phyloP scores from a whole-genome alignment of 2,113 vertebrate genomes.

The Benitochromis conjunctus region DNA sequence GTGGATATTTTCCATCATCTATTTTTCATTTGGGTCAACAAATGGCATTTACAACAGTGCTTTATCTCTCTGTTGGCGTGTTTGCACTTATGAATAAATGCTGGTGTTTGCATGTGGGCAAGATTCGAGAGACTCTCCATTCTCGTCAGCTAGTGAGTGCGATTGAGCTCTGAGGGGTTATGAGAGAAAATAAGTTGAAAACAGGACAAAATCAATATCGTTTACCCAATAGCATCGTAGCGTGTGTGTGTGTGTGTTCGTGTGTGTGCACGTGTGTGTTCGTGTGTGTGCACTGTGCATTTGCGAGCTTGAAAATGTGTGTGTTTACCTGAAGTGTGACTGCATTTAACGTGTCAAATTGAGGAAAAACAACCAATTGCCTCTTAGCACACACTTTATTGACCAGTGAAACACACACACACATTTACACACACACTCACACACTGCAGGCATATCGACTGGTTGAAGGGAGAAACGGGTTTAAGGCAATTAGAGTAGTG shows the following conservation, averaged over 20 bases:
- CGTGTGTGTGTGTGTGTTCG: not conserved
- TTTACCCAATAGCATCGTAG: slow-evolving; percentile 45
- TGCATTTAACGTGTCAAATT: slow-evolving; percentile 67
- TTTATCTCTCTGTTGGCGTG: not conserved
- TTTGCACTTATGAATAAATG: slow-evolving; percentile 39
- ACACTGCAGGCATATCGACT: slow-evolving; percentile 52
- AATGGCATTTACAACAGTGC: not conserved
- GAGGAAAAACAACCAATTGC: slow-evolving; percentile 71
- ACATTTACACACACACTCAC: slow-evolving; percentile 26
- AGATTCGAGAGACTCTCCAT: slow-evolving; percentile 50
- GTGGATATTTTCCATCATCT: slow-evolving; percentile 9
- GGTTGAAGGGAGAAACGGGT: slow-evolving; percentile 52
- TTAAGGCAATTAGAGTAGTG: slow-evolving; percentile 67
- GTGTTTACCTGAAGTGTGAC: slow-evolving; percentile 59
- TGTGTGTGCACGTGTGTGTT: not conserved
- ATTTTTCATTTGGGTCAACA: slow-evolving; percentile 16
- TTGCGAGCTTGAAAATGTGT: not conserved
- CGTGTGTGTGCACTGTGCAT: not conserved
- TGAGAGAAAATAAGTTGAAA: slow-evolving; percentile 59
- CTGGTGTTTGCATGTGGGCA: slow-evolving; percentile 30
- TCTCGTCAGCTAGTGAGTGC: slow-evolving; percentile 22
- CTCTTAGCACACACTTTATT: slow-evolving; percentile 66
- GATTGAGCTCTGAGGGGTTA: slow-evolving; percentile 51
- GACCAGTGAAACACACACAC: slow-evolving; percentile 50
- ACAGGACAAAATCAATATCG: slow-evolving; percentile 61